These are phyloP conservation scores for Dicaeum eximium DNA, from an alignment of 2,113 vertebrate genomes.

Conservation along the genomic window DNA sequence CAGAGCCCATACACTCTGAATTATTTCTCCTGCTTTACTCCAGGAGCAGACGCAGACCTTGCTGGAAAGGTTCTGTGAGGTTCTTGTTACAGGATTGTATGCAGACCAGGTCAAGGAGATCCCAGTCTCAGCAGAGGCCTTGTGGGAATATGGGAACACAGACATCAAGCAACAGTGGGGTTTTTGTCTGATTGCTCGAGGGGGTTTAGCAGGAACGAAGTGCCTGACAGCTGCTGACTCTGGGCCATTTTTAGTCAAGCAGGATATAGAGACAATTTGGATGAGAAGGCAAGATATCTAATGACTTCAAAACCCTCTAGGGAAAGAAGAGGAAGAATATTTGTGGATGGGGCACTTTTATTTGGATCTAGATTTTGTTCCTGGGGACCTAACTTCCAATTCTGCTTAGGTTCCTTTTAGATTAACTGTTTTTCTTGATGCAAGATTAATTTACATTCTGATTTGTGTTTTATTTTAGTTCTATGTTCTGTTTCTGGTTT, in stretches of 20 bases:
- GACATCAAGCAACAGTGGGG: background rate
- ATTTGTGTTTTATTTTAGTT: background rate
- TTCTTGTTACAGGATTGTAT: accelerated
- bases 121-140: background rate
- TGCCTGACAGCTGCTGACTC: background rate
- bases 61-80: background rate
- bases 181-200: background rate
- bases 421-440: background rate
- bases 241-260: background rate
- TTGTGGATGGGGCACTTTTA: background rate
- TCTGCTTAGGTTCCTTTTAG: background rate
- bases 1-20: background rate
- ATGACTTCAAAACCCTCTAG: background rate
- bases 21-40: background rate
- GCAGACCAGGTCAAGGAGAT: background rate
- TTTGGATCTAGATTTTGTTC: background rate
- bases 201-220: background rate
- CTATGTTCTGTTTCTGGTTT: background rate
- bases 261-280: background rate
- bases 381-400: background rate
- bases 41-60: background rate
- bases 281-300: background rate
- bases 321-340: background rate
- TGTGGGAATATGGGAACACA: background rate
- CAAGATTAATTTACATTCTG: background rate